These are phyloP conservation scores for Peucedramus taeniatus DNA, from an alignment of 2,113 vertebrate genomes.

Conservation along the genomic window DNA sequence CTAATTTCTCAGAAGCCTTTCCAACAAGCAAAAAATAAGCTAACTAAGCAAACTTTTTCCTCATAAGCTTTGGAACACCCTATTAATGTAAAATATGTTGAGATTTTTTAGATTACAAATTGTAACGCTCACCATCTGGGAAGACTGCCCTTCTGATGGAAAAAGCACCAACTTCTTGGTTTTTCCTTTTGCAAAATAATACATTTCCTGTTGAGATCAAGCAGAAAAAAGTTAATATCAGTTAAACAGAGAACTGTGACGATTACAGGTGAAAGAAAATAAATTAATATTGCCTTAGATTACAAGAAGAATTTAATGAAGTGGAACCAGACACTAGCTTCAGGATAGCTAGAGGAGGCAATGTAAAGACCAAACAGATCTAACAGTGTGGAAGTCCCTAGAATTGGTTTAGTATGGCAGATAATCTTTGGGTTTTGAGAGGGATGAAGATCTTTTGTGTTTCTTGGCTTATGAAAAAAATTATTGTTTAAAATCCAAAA, in stretches of 20 bases:
- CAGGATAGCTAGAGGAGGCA: not conserved
- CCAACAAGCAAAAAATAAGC: not conserved
- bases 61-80: not conserved
- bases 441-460: not conserved
- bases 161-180: not conserved
- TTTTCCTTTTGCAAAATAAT: not conserved
- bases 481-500: not conserved
- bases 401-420: not conserved
- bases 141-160: not conserved
- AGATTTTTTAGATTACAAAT: not conserved
- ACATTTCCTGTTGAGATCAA: not conserved
- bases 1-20: not conserved
- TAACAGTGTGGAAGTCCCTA: not conserved
- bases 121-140: not conserved
- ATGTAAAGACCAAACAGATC: not conserved
- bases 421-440: not conserved
- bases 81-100: not conserved
- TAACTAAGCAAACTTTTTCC: not conserved
- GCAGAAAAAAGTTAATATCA: not conserved
- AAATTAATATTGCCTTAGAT: not conserved
- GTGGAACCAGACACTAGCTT: not conserved
- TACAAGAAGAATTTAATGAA: not conserved
- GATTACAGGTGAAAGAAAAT: not conserved
- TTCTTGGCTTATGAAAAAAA: not conserved
- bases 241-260: not conserved